A percentile compares a stretch with the other conserved stretches of the same genome.
These are phyloP conservation scores for Diadegma fenestrale DNA, from an alignment of 2,888 invertebrate species.

Conservation along the genomic window DNA sequence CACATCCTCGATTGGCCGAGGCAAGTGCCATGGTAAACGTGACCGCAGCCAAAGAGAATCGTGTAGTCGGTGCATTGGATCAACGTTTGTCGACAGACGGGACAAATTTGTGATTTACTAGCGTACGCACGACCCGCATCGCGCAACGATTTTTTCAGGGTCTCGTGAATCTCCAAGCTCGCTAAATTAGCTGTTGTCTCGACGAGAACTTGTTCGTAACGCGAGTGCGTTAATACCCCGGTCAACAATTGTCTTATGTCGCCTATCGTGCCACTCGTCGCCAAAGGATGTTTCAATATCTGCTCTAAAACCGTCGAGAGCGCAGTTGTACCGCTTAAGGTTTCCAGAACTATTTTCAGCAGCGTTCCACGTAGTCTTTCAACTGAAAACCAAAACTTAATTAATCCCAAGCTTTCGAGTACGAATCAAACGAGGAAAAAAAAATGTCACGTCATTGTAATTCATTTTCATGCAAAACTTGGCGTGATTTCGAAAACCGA, in stretches of 20 bases:
- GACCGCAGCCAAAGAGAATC: conserved; percentile 82
- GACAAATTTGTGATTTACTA: conserved; percentile 78
- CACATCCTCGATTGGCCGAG: conserved; percentile 81
- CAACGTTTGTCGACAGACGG: conserved; percentile 79
- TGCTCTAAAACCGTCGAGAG: conserved; percentile 87
- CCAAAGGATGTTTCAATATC: conserved; percentile 86
- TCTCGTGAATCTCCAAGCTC: conserved; percentile 89
- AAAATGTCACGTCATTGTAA: too few species aligned
- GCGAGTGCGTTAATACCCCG: conserved; percentile 91
- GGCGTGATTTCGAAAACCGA: background rate
- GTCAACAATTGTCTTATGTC: conserved; percentile 87
- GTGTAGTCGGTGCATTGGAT: conserved; percentile 79
- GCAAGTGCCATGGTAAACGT: conserved; percentile 82
- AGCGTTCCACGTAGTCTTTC: conserved; percentile 80
- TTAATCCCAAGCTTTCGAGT: background rate
- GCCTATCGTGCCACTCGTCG: conserved; percentile 87
- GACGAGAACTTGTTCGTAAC: conserved; percentile 91
- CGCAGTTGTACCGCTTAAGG: conserved; percentile 83
- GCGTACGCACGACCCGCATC: conserved; percentile 81
- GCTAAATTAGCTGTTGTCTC: conserved; percentile 89
- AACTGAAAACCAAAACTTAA: conserved; percentile 69
- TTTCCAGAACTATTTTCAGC: conserved; percentile 82
- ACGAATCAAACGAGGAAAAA: too few species aligned
- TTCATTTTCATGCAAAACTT: too few species aligned
- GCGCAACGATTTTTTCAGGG: conserved; percentile 80